These are phyloP conservation scores for Ariolimax columbianus DNA, from an alignment of 2,888 invertebrate genomes.

Conservation along the genomic window DNA sequence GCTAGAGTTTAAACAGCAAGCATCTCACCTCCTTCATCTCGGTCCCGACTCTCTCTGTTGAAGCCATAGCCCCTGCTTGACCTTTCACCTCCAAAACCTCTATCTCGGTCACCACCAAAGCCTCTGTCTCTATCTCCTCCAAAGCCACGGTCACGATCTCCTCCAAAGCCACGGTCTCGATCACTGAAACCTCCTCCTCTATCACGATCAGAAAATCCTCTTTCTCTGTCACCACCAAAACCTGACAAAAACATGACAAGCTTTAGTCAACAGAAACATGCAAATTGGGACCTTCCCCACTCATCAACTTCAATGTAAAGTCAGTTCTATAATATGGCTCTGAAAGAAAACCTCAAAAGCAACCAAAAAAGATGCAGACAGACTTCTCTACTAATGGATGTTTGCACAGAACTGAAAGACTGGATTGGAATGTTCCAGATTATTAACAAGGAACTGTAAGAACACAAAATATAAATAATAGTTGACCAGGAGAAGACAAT, in stretches of 20 bases:
- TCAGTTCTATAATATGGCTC: no score
- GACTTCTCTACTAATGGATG: no score
- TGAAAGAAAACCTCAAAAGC: no score
- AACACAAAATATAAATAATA: no score
- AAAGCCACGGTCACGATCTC: constrained; percentile 39
- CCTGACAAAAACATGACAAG: not conserved
- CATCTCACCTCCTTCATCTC: constrained; percentile 52
- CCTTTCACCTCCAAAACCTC: constrained; percentile 43
- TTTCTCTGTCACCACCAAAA: constrained; percentile 52
- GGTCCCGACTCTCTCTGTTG: constrained; percentile 52
- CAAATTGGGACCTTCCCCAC: no score
- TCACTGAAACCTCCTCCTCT: constrained; percentile 59
- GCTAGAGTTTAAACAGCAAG: not conserved
- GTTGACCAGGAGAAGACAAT: no score
- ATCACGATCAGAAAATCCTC: constrained; percentile 52
- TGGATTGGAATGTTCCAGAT: no score
- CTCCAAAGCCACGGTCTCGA: constrained; percentile 56
- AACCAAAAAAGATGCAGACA: no score
- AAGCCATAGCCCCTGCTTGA: constrained; percentile 52
- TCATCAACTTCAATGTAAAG: no score
- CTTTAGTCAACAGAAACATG: no score
- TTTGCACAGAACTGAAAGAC: no score
- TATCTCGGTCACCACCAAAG: constrained; percentile 44
- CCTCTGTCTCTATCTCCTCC: constrained; percentile 47
- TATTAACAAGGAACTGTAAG: no score